Base-by-base conservation (phyloP, 2,113 vertebrate species). In the Bufo bufo region DNA sequence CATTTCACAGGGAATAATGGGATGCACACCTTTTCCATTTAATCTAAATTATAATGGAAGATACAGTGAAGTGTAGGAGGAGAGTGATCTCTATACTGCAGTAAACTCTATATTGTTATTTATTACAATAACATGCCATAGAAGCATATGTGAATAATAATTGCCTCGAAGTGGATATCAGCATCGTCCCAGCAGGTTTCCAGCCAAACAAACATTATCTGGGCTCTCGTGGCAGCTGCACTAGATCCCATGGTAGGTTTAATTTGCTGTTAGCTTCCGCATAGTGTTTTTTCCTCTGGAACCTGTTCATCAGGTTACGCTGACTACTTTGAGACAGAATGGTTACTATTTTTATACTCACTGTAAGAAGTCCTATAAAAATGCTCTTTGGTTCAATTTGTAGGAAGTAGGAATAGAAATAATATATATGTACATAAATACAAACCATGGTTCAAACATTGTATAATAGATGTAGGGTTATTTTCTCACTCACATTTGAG, bases 401-500 rank as follows among this genome's bases (percentile, higher is more conserved):
- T 66, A n/a, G 23, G 61, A 69, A 83, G 20, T 52, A 83, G 65
- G 47, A 83, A 66, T 50, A 65, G 16, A 23, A 82, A 49, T 82
- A 5, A 83, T 69, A 83, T 66, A 66, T 47, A 81, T 9, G 20
- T 74, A 6, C 63, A 65, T 3, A 83, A 63, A 43, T 83, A 83
- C 19, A 83, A 83, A 52, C 20, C 47, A 52, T n/a, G 19, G 45
- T 49, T 66, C 43, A 49, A 45, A 59, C 80, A 82, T 82, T n/a
- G 59, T 45, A 17, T 69, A 20, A 82, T 69, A 50, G 63, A 83
- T 69, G 63, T 69, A 83, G 12, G 81, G 43, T n/a, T n/a, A 23
- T 83, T 83, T 52, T 83, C 63, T 45, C 9, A 49, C 17, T 82
- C 20, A 66, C 61, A 83, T 81, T 63, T 69, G 63, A 69, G 61